Base-by-base conservation (phyloP, 2,888 invertebrate species). In the Xestia sexstrigata region DNA sequence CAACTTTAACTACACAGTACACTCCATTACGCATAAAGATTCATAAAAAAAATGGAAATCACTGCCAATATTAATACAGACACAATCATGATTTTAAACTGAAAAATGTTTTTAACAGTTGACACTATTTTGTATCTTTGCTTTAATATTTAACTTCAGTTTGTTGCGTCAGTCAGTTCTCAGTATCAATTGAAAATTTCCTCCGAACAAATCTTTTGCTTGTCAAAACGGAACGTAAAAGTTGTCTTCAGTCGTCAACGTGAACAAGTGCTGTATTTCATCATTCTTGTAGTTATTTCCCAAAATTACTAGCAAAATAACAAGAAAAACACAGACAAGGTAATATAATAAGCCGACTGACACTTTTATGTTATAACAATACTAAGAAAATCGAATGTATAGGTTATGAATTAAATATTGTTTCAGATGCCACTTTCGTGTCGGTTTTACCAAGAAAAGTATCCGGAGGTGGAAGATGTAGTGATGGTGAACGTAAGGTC, bases 401-500 rank as follows among this genome's bases (percentile, higher is more conserved):
- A 95, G 96, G 96, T 96, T 96, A 96, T 95, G 89, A 89, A 86
- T 89, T 74, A 69, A 87, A 82, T 83, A 87, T 81, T 52, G 76
- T 95, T 95, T 74, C 93, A 97, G 97, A 98, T 98, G 98, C 98
- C 99, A 92, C 97, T 99, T 81, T 98, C 98, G 89, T 99, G 99
- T 98, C 97, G 99, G 93, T 99, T 99, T 97, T 99, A 99, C 94
- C 98, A 98, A 93, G 99, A 99, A 95, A 99, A 98, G 92, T 99
- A 99, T 96, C 99, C 99, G 2, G 99, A 99, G 94, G 98, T 99
- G 80, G 99, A 99, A 91, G 99, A 99, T 98, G 99, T 99, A 70
- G 99, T 99, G 68, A 99, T 99, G 99, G 99, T 99, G 45, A 99
- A 99, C 93, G 99, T 99, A 6, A 97, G 99, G 66, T 98, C 99